Evolutionary conservation across 2,888 invertebrate genomes (phyloP), one percentile per base, ranked within the genome.

Genomic region (Shargacucullia verbasci): DNA sequence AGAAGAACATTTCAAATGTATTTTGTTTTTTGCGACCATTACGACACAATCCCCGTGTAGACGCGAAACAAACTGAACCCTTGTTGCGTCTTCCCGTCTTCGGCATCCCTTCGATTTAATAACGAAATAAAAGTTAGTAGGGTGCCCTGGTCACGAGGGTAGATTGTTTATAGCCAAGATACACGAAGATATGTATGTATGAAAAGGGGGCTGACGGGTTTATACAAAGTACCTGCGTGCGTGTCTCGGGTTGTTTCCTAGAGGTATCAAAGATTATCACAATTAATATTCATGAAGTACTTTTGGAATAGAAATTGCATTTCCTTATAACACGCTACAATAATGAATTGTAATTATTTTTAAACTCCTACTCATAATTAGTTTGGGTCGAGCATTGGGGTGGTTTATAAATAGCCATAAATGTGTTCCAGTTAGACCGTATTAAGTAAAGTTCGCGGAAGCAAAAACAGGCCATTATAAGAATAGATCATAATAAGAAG

Each of bases 111-210:
- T 84, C 84, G 72, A 81, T 83, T 81, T 84, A 87, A 89, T 89
- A 89, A 87, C 84, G 82, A 85, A 90, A 92, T 91, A 88, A 89
- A 89, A 87, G 90, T 91, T 88, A 90, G 85, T 91, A 87, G 91
- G 91, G 92, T 90, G 89, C 39, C 81, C 80, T 80, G 87, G 88
- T 87, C 86, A 85, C 80, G 81, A 80, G 87, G 88, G 89, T 82
- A 79, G 68, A 31, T 63, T 59, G 58, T 66, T 70, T 74, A 70
- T 71, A 76, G 66, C 68, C 52, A 72, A 56, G 70, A 59, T 70
- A 75, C 75, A 80, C 79, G 80, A 79, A 69, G 71, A 76, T 73
- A 67, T 78, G 71, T 76, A 67, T 77, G 71, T 76, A 62, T 70
- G 61, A 71, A 73, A 57, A 70, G 73, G 69, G 75, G 73, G 65